These are phyloP conservation scores for Etheostoma spectabile DNA, from an alignment of 2,113 vertebrate species.

Conservation along the genomic window DNA sequence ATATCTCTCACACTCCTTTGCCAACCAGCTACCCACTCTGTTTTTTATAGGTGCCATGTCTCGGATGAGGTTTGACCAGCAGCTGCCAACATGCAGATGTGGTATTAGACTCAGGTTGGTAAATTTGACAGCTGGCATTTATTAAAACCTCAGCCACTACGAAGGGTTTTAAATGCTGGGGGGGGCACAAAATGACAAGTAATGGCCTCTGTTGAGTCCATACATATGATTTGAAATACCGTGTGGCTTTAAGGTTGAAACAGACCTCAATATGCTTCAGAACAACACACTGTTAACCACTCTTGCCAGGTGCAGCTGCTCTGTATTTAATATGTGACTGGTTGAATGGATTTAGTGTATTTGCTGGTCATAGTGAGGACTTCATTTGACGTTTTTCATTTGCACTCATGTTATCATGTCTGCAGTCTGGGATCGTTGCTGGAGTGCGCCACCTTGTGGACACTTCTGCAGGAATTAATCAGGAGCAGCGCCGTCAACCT, in stretches of 20 bases:
- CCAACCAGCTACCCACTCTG: conserved; percentile 14
- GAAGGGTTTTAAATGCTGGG: neutral
- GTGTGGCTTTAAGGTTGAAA: neutral
- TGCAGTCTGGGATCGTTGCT: conserved; percentile 10
- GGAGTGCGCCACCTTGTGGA: conserved; percentile 46
- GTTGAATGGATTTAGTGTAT: neutral
- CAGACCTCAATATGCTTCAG: neutral
- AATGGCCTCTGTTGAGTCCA: neutral
- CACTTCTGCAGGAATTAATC: neutral
- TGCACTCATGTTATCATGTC: neutral
- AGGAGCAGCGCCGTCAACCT: neutral
- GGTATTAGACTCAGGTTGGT: conserved; percentile 32
- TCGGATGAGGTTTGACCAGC: conserved; percentile 37
- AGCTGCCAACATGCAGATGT: conserved; percentile 50
- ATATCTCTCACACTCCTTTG: conserved; percentile 3
- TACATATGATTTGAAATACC: neutral
- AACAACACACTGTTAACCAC: neutral
- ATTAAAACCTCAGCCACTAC: conserved; percentile 39
- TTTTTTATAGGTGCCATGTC: conserved; percentile 50
- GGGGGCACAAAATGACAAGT: neutral
- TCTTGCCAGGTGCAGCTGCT: neutral
- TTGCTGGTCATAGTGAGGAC: neutral
- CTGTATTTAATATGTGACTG: no score
- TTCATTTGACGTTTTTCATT: neutral
- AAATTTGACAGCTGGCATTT: conserved; percentile 39